These are phyloP conservation scores for Drosophila mulleri DNA, from an alignment of 2,888 invertebrate genomes.

Conservation along the genomic window DNA sequence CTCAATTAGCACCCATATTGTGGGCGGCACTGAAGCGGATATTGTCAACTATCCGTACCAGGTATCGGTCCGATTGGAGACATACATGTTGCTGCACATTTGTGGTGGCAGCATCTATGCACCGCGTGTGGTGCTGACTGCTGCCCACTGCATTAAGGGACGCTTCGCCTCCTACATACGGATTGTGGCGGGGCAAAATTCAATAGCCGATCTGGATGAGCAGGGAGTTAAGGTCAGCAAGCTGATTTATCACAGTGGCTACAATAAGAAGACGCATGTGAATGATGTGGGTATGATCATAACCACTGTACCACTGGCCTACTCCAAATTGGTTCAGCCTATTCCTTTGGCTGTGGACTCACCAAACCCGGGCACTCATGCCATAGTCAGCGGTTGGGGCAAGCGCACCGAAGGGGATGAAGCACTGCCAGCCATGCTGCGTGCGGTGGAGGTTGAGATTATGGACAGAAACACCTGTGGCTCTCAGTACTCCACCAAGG, in stretches of 20 bases:
- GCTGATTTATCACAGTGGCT: constrained; percentile 67
- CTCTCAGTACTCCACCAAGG: constrained; percentile 83
- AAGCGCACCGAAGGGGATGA: constrained; percentile 67
- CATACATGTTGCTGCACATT: constrained; percentile 69
- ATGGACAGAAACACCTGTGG: constrained; percentile 85
- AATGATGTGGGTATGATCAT: constrained; percentile 87
- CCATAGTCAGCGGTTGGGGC: constrained; percentile 82
- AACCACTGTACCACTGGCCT: constrained; percentile 85
- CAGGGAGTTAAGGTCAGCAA: constrained; percentile 66
- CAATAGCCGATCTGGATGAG: constrained; percentile 67
- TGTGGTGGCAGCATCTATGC: constrained; percentile 76
- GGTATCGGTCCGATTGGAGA: constrained; percentile 72
- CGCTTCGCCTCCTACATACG: constrained; percentile 71
- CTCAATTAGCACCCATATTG: constrained; percentile 57
- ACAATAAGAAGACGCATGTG: constrained; percentile 84
- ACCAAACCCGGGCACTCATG: constrained; percentile 62
- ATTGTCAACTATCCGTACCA: constrained; percentile 68
- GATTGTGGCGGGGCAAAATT: constrained; percentile 73
- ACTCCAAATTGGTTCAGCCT: constrained; percentile 83
- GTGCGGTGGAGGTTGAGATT: constrained; percentile 86
- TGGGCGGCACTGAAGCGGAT: constrained; percentile 65
- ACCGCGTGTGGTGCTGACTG: constrained; percentile 67
- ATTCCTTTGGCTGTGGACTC: constrained; percentile 79
- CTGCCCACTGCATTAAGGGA: constrained; percentile 77
- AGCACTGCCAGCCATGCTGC: constrained; percentile 78